Evolutionary conservation across 2,797 vertebrate species (phyloP).

Genomic region (Pseudochirops corinnae): DNA sequence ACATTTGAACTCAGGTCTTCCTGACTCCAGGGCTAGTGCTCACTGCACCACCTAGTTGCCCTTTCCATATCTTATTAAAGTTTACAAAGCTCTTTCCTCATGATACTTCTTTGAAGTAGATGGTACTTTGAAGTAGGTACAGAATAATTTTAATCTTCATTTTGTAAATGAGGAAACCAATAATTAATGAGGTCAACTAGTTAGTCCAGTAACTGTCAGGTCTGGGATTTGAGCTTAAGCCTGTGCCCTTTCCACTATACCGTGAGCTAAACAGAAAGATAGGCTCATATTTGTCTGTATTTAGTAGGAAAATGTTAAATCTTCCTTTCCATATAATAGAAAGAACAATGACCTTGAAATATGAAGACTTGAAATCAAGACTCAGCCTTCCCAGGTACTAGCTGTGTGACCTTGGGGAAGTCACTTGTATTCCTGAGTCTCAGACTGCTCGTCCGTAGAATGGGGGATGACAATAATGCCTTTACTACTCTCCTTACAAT

Average conservation of each 20-base stretch:
- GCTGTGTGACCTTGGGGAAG: not conserved
- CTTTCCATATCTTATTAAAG: not conserved
- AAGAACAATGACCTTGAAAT: not conserved
- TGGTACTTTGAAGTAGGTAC: not conserved
- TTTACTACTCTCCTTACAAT: not conserved
- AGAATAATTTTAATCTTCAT: not conserved
- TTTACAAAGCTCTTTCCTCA: not conserved
- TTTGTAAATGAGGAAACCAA: not conserved
- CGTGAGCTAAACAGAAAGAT: not conserved
- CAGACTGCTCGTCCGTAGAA: not conserved
- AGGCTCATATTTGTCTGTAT: not conserved
- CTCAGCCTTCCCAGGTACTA: not conserved
- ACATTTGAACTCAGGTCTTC: too few species aligned
- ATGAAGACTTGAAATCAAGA: not conserved
- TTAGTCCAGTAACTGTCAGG: not conserved
- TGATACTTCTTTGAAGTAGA: not conserved
- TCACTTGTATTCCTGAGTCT: not conserved
- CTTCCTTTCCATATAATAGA: not conserved
- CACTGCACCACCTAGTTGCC: too few species aligned
- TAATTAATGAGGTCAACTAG: not conserved
- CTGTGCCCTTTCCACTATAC: not conserved
- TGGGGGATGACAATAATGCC: not conserved
- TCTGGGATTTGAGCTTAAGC: not conserved
- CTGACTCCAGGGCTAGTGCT: too few species aligned
- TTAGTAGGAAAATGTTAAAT: not conserved